Evolutionary conservation across 2,797 vertebrate genomes (phyloP).

Genomic region (Enteromius thamalakanensis): DNA sequence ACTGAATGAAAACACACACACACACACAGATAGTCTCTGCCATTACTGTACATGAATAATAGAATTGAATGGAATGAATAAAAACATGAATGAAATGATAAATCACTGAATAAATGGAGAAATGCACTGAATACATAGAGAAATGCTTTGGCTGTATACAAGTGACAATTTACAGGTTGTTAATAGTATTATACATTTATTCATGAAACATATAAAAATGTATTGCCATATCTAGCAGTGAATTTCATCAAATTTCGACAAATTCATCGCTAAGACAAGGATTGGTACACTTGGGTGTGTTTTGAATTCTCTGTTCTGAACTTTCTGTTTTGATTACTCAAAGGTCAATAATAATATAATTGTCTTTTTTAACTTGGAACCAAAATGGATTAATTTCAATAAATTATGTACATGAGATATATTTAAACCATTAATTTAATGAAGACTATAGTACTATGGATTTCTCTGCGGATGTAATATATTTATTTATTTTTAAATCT

Average conservation of each 20-base stretch:
- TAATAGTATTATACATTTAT: background rate
- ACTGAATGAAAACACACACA: conserved; percentile 4
- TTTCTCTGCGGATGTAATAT: background rate
- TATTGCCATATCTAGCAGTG: background rate
- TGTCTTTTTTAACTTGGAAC: background rate
- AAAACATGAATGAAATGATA: conserved; percentile 15
- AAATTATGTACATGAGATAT: background rate
- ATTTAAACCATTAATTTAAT: background rate
- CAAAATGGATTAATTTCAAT: background rate
- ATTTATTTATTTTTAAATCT: no score
- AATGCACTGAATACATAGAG: background rate
- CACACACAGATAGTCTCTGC: background rate
- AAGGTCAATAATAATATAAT: background rate
- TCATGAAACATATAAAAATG: no score
- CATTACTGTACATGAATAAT: background rate
- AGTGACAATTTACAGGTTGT: background rate
- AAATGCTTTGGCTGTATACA: background rate
- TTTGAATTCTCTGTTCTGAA: background rate
- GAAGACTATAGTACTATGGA: background rate
- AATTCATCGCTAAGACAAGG: background rate
- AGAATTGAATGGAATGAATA: conserved; percentile 6
- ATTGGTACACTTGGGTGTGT: background rate
- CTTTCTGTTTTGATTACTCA: background rate
- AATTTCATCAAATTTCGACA: no score
- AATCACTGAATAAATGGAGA: background rate